Evolutionary conservation across 2,113 vertebrate genomes (phyloP), one percentile per base, ranked within the genome.

Genomic region (Orthonyx spaldingii): DNA sequence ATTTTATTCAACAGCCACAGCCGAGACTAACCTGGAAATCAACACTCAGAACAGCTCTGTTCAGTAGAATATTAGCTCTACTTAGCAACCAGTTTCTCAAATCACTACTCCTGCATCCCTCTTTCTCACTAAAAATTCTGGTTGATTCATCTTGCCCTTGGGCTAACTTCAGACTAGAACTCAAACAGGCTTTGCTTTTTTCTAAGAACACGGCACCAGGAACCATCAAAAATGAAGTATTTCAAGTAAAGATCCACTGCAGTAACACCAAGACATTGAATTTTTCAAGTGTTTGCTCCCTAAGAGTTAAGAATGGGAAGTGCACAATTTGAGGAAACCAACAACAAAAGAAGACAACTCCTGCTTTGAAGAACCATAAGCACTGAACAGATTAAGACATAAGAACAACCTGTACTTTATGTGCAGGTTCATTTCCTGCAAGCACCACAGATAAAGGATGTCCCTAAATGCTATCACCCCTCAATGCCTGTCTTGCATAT

Each of bases 161-260:
- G 3, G 61, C 53, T 83, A 65, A 37, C 26, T 37, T 37, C 12
- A 4, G 49, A 69, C 75, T 15, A 23, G 3, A 91, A 78, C 1
- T 6, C 15, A 39, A 66, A 59, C 9, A 41, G 19, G 49, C 24
- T 66, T n/a, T 44, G 64, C 0, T 2, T 30, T 81, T 41, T 60
- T 52, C 2, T 3, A 69, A 22, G 11, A 92, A 59, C 8, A n/a
- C 0, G 1, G 24, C 50, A 61, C 24, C 2, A 57, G 20, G 21
- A 53, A 46, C 8, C 17, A 27, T 6, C 13, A 72, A 69, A 95
- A 71, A 19, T 5, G 0, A 39, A 60, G 24, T 37, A 15, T 49
- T 82, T 69, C 18, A 30, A 75, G 13, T 41, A 20, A 75, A 10
- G 19, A 68, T 16, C 61, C 42, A 56, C 37, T 69, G 26, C 14